Percentiles rank a stretch among this genome's conserved stretches.
Conservation (phyloP, 2,888 invertebrate genomes). For the Rhabditoides inermis region DNA sequence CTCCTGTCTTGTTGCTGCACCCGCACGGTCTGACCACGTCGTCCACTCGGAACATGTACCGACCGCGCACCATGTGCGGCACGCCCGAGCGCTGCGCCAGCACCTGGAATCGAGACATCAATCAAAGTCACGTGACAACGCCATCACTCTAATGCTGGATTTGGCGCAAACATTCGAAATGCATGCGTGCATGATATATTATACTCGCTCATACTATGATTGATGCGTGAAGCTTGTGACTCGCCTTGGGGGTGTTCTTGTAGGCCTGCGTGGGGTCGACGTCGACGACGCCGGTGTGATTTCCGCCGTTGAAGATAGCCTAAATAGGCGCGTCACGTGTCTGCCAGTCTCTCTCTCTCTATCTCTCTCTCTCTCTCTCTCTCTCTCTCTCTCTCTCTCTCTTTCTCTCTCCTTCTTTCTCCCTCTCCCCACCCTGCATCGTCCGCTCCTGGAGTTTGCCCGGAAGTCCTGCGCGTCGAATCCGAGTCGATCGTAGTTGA, state of each 20-base stretch:
- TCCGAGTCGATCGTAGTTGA: conserved; percentile 80
- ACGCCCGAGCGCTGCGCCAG: conserved; percentile 49
- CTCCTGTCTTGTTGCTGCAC: conserved; percentile 59
- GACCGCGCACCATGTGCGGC: conserved; percentile 59
- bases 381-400: neutral
- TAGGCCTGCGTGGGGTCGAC: conserved; percentile 48
- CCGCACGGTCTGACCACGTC: conserved; percentile 85
- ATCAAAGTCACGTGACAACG: too few species aligned
- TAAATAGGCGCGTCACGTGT: conserved; percentile 15
- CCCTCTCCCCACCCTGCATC: conserved; percentile 32
- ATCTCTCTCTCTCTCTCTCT: too few species aligned
- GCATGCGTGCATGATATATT: neutral
- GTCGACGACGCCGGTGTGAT: conserved; percentile 49
- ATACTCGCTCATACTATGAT: neutral
- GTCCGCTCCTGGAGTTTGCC: conserved; percentile 44
- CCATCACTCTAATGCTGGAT: neutral
- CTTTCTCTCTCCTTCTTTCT: too few species aligned
- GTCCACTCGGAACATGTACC: conserved; percentile 88
- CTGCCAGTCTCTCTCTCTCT: too few species aligned
- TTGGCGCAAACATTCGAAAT: neutral
- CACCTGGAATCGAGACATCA: conserved; percentile 5
- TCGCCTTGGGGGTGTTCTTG: conserved; percentile 49
- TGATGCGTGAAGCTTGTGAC: neutral
- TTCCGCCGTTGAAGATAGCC: conserved; percentile 52
- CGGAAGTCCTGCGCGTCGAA: conserved; percentile 68